Evolutionary conservation across 2,113 vertebrate species (phyloP), one percentile per base, ranked within the genome.

Genomic region (Macheiramphus alcinus): DNA sequence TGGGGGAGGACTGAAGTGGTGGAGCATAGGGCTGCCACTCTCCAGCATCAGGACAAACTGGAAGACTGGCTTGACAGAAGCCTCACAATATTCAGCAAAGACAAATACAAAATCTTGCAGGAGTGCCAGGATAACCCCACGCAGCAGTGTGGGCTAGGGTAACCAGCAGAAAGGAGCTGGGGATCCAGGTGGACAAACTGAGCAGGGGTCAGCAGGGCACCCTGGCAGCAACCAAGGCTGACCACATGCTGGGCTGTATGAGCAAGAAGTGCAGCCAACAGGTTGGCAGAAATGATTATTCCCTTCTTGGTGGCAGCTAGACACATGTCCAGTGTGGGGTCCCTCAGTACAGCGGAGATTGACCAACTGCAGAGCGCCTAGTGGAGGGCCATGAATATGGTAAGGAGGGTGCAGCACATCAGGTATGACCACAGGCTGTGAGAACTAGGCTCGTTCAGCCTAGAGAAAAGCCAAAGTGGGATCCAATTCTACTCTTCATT

Each of bases 311-410:
- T 1, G 31, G 20, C n/a, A 76, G 62, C 31, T 13, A 50, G n/a
- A 53, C 29, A 36, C 17, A 3, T 0, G 0, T 17, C 11, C 73
- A 76, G 18, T 23, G n/a, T 47, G 58, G 12, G 3, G 58, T 27
- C 4, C 32, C 34, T 58, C 38, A 31, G 16, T 16, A n/a, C 1
- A 59, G 42, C 19, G 3, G 18, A 62, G 56, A 83, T 0, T 12
- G 42, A 65, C 12, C 62, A 71, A 34, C 32, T 31, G 17, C 23
- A 74, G 20, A 68, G 20, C 43, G 8, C 2, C 34, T 32, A 38
- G 62, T 25, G 10, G 32, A 72, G 9, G 29, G 22, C 13, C 31
- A 36, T 16, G 47, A 56, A 56, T 32, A 6, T 12, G 7, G 27
- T 19, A 91, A 22, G 40, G 40, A 90, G 38, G 32, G 47, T 62